A percentile compares a stretch with the other conserved stretches of the same genome.
Evolutionary conservation across 2,888 invertebrate species (phyloP).

Genomic region (Phortica okadai): DNA sequence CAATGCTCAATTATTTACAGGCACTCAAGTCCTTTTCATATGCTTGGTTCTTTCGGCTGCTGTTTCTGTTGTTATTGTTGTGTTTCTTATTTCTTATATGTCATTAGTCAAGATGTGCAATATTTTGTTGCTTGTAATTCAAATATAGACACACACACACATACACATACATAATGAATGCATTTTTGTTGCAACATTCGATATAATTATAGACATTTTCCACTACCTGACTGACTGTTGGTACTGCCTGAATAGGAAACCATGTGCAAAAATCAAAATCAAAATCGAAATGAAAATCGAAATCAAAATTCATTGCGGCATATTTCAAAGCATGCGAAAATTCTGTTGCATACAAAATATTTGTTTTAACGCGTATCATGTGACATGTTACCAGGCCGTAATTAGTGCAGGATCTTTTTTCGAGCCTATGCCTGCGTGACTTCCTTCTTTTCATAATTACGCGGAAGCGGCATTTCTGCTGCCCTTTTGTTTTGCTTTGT

Average conservation of each 20-base stretch:
- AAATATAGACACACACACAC: not conserved
- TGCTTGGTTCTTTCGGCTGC: not conserved
- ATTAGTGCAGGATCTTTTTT: not conserved
- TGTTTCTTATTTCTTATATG: not conserved
- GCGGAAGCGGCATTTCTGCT: slow-evolving; percentile 14
- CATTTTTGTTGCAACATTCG: not conserved
- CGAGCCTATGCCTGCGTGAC: not conserved
- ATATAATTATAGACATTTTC: slow-evolving; percentile 21
- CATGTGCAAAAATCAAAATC: not conserved
- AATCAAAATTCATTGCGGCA: slow-evolving; percentile 8
- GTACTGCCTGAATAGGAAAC: not conserved
- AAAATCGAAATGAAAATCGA: not conserved
- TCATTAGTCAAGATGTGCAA: slow-evolving; percentile 1
- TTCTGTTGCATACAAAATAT: not conserved
- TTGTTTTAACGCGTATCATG: slow-evolving; percentile 5
- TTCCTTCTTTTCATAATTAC: slow-evolving; percentile 19
- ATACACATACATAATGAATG: slow-evolving; percentile 6
- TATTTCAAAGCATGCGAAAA: slow-evolving; percentile 1
- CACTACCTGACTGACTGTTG: not conserved
- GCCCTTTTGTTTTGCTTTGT: not conserved
- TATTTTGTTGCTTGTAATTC: not conserved
- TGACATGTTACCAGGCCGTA: not conserved
- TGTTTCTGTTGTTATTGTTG: not conserved
- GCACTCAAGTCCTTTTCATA: slow-evolving; percentile 13
- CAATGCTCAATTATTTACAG: slow-evolving; percentile 16